Evolutionary conservation across 2,113 vertebrate genomes (phyloP), one percentile per base, ranked within the genome.

Genomic region (Halcyon senegalensis): DNA sequence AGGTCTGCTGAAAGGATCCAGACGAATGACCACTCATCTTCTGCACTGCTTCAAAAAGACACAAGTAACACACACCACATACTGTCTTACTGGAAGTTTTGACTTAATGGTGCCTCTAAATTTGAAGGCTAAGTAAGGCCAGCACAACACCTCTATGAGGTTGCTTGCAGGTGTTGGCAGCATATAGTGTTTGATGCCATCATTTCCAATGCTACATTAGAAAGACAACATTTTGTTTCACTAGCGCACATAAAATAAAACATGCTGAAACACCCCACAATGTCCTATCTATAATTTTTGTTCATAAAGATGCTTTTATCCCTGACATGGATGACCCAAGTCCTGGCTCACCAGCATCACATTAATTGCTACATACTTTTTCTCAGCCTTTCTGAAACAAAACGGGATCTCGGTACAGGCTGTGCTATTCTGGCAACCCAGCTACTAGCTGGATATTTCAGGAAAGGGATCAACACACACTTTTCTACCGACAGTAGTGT

Each of bases 241-340:
- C 28, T 6, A 75, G 39, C 18, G 58, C 33, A 37, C 24, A 16
- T 28, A 20, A 66, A 91, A 18, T 17, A 46, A 86, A 96, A 62
- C 14, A 69, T 83, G 13, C 3, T 12, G 30, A 50, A 67, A 66
- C 11, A 1, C 0, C 2, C 11, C 27, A 46, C 16, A 50, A 27
- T 39, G 25, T 17, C 6, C 13, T 58, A 37, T 74, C 9, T n/a
- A 1, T 41, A 62, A 30, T 43, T 88, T 86, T 60, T 58, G 1
- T 19, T 58, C 24, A 68, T 12, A 56, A 64, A 89, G 46, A 10
- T 66, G 11, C 16, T 79, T 23, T 43, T 87, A n/a, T n/a, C 16
- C 10, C 21, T 43, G 25, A 77, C 56, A 78, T 4, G 18, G 33
- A 73, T 53, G 48, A 86, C 13, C 39, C 55, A 68, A 39, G 39